Conservation (phyloP, 2,888 invertebrate genomes). For the Drosophila helvetica region DNA sequence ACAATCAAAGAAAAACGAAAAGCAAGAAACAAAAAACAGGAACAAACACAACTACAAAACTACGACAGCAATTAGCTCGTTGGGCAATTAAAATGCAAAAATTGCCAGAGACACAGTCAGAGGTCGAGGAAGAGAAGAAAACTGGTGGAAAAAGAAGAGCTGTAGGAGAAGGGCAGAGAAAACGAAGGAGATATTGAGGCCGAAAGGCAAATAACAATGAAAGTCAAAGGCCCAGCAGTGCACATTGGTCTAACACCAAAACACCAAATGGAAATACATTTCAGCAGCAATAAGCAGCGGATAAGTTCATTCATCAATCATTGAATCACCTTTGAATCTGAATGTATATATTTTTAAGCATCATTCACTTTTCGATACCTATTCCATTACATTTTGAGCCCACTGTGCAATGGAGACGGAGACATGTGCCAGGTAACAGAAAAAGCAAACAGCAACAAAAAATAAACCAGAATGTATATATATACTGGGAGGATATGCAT, state of each 20-base stretch:
- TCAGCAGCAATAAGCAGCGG: not conserved
- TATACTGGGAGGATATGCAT: not conserved
- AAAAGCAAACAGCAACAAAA: not conserved
- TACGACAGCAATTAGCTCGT: constrained; percentile 62
- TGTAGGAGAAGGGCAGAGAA: constrained; percentile 10
- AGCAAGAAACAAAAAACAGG: constrained; percentile 16
- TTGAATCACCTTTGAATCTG: not conserved
- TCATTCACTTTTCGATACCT: not conserved
- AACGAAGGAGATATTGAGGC: not conserved
- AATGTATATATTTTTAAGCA: not conserved
- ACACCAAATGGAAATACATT: not conserved
- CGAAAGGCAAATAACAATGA: constrained; percentile 2
- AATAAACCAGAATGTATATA: not conserved
- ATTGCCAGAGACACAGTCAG: constrained; percentile 53
- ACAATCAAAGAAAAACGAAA: constrained; percentile 23
- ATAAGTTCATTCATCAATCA: not conserved
- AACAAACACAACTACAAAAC: constrained; percentile 22
- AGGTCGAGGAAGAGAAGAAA: constrained; percentile 19
- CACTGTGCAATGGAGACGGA: constrained; percentile 39
- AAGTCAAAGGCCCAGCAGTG: constrained; percentile 1
- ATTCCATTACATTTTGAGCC: not conserved
- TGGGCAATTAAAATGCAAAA: constrained; percentile 71
- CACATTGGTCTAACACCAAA: not conserved
- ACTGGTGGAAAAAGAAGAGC: not conserved
- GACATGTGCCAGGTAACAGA: constrained; percentile 50